These are phyloP conservation scores for Gorsachius magnificus DNA, from an alignment of 2,797 vertebrate species.

Conservation along the genomic window DNA sequence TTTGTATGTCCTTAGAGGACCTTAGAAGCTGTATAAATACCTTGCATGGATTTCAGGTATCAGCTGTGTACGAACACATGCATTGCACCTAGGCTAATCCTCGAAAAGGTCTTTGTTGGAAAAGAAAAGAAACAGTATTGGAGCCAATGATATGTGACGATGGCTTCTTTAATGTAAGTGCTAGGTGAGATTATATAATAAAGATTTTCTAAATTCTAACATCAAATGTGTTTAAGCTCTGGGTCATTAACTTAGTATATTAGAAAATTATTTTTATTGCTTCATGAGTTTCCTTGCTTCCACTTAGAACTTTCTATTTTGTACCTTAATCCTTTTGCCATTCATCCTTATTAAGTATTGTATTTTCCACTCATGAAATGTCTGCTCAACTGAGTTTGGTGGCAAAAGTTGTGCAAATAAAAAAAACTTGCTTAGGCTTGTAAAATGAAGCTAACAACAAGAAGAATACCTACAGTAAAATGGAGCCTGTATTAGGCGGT, in stretches of 20 bases:
- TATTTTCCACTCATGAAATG: neutral
- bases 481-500: neutral
- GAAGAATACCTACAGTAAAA: neutral
- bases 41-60: neutral
- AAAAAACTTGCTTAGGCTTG: neutral
- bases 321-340: neutral
- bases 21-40: neutral
- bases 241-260: neutral
- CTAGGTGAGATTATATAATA: neutral
- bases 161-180: neutral
- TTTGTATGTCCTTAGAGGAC: neutral
- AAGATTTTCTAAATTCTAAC: neutral
- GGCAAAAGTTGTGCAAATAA: neutral
- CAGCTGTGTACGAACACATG: neutral
- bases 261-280: slow-evolving; percentile 4
- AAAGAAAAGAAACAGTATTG: neutral
- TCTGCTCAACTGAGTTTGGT: neutral
- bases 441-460: neutral
- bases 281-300: neutral
- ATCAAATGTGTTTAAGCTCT: neutral
- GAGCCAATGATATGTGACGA: neutral
- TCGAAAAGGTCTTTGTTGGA: neutral
- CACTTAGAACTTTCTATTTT: neutral
- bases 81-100: neutral
- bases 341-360: neutral